Base-by-base conservation (phyloP, 2,113 vertebrate species). In the Dipodomys stephensi region DNA sequence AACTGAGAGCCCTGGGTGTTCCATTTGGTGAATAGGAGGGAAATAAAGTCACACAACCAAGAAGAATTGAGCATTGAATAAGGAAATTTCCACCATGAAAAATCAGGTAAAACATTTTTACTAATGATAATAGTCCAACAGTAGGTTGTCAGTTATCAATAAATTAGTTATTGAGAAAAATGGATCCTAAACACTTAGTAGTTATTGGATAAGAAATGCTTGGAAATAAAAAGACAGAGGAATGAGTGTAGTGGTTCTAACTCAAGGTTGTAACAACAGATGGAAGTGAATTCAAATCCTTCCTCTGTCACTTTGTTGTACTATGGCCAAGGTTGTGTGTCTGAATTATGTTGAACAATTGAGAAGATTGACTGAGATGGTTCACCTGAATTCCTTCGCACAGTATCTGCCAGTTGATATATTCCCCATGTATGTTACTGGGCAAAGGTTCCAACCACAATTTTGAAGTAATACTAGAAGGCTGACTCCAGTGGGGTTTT, bases 91-190 rank as follows among this genome's bases (percentile, higher is more conserved):
- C n/a, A 92, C 60, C 49, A 94, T 88, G 44, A 6, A 88, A 80
- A 93, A 74, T 82, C 49, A 76, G 30, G 65, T 76, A 9, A 78
- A 69, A 69, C 68, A 22, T 94, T 79, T 97, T 95, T 86, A 62
- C n/a, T 83, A 64, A 89, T 68, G 84, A 94, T 44, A 20, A 7
- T 74, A n/a, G 30, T 62, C 39, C 39, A 22, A 20, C 74, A 64
- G 32, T 83, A 65, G 65, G 39, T 77, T 94, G 35, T 90, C 15
- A 71, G 27, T 65, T 88, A 49, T 83, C 16, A 93, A 69, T 77
- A 69, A 68, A 77, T 49, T 32, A 46, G 83, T 87, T 72, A 72
- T 76, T 71, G 44, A 82, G 72, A 92, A 78, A 74, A 96, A 35
- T 30, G 73, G 83, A 94, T 28, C 39, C 65, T 86, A 92, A 67